These are phyloP conservation scores for Sinocyclocheilus anshuiensis DNA, from an alignment of 2,113 vertebrate species.

Conservation along the genomic window DNA sequence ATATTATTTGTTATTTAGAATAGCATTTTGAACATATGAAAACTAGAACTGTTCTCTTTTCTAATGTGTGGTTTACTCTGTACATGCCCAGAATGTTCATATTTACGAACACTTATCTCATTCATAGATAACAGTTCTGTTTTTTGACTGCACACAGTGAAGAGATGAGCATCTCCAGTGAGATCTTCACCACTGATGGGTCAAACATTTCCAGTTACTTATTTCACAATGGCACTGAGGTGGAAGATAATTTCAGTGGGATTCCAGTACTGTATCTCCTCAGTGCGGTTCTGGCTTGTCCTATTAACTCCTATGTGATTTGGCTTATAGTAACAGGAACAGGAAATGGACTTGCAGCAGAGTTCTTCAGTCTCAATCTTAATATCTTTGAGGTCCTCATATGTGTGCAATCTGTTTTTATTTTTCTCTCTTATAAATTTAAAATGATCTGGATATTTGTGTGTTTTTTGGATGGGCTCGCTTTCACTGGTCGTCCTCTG, in stretches of 20 bases:
- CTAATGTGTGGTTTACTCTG: not conserved
- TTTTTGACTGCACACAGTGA: not conserved
- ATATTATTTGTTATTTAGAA: not conserved
- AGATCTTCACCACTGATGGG: not conserved
- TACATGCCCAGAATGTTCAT: not conserved
- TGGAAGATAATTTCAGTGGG: not conserved
- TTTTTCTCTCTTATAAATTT: not conserved
- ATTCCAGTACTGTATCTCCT: not conserved
- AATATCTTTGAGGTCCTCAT: slow-evolving; percentile 26
- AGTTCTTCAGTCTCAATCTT: not conserved
- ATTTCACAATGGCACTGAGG: not conserved
- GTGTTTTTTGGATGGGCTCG: not conserved
- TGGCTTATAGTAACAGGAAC: slow-evolving; percentile 32
- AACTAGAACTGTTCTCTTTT: not conserved
- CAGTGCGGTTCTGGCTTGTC: not conserved
- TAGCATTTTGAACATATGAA: not conserved
- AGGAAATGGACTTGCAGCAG: not conserved
- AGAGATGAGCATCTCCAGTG: not conserved
- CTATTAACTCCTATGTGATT: slow-evolving; percentile 15
- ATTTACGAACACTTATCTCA: not conserved
- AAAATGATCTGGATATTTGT: not conserved
- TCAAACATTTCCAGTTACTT: not conserved
- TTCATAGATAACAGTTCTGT: not conserved
- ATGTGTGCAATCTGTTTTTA: not conserved
- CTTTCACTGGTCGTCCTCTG: slow-evolving; percentile 6